Evolutionary conservation across 2,797 vertebrate species (phyloP), one percentile per base, ranked within the genome.

Genomic region (Denticeps clupeoides): DNA sequence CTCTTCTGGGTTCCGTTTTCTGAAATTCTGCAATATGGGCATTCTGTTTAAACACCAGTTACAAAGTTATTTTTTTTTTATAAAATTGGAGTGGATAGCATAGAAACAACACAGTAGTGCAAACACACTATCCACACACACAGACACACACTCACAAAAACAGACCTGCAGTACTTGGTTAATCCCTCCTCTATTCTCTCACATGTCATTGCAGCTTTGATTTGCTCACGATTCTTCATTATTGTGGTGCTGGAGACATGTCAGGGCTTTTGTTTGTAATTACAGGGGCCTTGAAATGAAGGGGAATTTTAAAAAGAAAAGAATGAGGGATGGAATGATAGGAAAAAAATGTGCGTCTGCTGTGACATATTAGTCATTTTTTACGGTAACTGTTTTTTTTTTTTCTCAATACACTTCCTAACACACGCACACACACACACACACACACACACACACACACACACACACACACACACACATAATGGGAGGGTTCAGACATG

Each of bases 331-430:
- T n/a, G 60, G 67, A 72, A 75, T 68, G 53, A 70, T 61, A 55
- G 42, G 68, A 37, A 40, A 31, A 52, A 41, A 33, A 71, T 77
- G 70, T 57, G 65, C 73, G 79, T 75, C 80, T 81, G 77, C 80
- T 81, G 77, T 81, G 81, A 84, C 80, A 74, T 77, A 82, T 85
- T 83, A 82, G 76, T 82, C 81, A 82, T 79, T 78, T 82, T 80
- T 83, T 84, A 83, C 79, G 74, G 80, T 83, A 85, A 83, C 82
- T 83, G 81, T 82, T 81, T 75, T 33, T 27, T n/a, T 38, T 19
- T 40, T 5, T 9, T 13, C 28, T 11, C 16, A 5, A 18, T 33
- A 22, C 13, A 19, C 13, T 18, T 18, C 21, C 28, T 78, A 71
- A 71, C 71, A 70, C 71, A 72, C 74, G 72, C 75, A 73, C 77